Percentiles rank a stretch among this genome's conserved stretches.
These are phyloP conservation scores for Coenonympha glycerion DNA, from an alignment of 2,888 invertebrate species.

Conservation along the genomic window DNA sequence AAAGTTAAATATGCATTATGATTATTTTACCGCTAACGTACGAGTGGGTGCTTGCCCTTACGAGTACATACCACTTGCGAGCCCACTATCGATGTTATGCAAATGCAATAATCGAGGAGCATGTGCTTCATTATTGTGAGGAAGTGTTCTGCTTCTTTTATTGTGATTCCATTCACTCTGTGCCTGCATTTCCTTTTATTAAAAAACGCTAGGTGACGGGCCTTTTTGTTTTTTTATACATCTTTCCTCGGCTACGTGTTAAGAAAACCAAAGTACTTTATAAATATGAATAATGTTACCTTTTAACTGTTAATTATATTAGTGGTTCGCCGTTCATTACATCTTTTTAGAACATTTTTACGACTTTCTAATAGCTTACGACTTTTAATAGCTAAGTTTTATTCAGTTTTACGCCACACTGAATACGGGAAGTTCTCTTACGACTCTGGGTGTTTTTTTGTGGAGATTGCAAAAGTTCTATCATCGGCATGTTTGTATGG, in stretches of 20 bases:
- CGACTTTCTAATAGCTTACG: too few species aligned
- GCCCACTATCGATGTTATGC: constrained; percentile 27
- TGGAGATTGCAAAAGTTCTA: constrained; percentile 48
- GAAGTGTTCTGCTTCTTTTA: constrained; percentile 17
- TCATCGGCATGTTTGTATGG: constrained; percentile 29
- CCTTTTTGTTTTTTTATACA: too few species aligned
- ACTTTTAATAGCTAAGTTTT: constrained; percentile 11
- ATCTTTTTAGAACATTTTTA: too few species aligned
- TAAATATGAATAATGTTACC: too few species aligned
- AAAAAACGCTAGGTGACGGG: too few species aligned
- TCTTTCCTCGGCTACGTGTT: neutral
- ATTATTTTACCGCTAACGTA: neutral
- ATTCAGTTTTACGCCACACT: constrained; percentile 13
- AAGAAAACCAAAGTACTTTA: too few species aligned
- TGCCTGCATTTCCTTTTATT: neutral
- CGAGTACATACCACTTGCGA: constrained; percentile 3
- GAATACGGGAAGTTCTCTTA: constrained; percentile 17
- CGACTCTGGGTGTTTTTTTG: constrained; percentile 22
- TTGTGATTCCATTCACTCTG: constrained; percentile 3
- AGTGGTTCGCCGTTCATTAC: too few species aligned
- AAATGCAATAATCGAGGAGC: constrained; percentile 31
- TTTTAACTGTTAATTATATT: too few species aligned
- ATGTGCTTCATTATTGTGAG: constrained; percentile 24
- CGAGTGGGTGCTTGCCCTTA: constrained; percentile 4
- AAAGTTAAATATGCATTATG: neutral